Base-by-base conservation (phyloP, 2,113 vertebrate genomes). In the Corythaeola cristata region DNA sequence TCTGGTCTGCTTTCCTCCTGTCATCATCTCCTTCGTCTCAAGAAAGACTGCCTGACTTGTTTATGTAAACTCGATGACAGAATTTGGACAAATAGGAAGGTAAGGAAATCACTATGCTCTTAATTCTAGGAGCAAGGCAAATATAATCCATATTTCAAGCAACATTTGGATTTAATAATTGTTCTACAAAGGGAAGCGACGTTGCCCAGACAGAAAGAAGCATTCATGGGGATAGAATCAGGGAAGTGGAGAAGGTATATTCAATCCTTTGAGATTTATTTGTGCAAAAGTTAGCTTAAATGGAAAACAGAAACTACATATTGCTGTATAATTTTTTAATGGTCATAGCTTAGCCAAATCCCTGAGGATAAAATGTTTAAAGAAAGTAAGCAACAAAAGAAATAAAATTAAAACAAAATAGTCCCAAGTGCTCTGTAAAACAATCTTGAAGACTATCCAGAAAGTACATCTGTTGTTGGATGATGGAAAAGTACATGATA, bases 111-210 rank as follows among this genome's bases (percentile, higher is more conserved):
- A 71, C 75, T 63, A 2, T 55, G 32, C 11, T 88, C 39, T 91
- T 89, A 91, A 63, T 92, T 91, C 47, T 71, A 74, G 78, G 44
- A 81, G 47, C 8, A 92, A 92, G 35, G 52, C 47, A 94, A 96
- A 95, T 50, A 71, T 76, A 93, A 90, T 83, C 55, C 37, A 64
- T 77, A 90, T 76, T 94, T 92, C 58, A 85, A 85, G 21, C 15
- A 92, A 77, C 79, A 95, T 91, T 95, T 97, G 82, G 72, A 52
- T 94, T 91, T 93, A 80, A 96, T 97, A 95, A 95, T 39, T 49
- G 30, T 71, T 73, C 37, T 77, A 64, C 63, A 92, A 77, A 55
- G 30, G 16, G 45, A 79, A 86, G 17, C 32, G 22, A 75, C 1
- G 0, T 39, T 93, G 23, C 63, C 44, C 52, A 87, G 52, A 71